Conservation (phyloP, 2,113 vertebrate species). For the Sylvietta virens region DNA sequence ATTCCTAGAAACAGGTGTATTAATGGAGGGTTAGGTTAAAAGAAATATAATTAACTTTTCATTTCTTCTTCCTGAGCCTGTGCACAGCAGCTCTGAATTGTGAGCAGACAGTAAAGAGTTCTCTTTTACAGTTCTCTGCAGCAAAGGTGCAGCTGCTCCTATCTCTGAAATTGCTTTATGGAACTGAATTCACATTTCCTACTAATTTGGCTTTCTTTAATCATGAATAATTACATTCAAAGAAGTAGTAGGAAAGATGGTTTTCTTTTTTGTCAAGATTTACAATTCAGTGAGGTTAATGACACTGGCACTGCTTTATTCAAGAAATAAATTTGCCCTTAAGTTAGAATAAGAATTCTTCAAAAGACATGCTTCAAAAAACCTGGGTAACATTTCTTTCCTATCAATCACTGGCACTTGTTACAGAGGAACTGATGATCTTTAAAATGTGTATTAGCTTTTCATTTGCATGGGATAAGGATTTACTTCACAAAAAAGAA, state of each 20-base stretch:
- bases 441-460: not conserved
- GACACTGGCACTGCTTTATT: not conserved
- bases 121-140: not conserved
- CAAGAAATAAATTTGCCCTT: not conserved
- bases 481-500: not conserved
- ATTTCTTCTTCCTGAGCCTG: not conserved
- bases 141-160: not conserved
- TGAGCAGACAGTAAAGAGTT: not conserved
- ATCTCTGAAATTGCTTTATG: not conserved
- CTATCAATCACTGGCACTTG: not conserved
- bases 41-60: not conserved
- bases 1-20: not conserved
- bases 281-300: not conserved
- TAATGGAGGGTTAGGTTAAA: not conserved
- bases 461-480: fast-evolving
- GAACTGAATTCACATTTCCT: not conserved
- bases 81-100: not conserved
- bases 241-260: not conserved
- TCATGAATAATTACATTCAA: not conserved
- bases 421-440: not conserved
- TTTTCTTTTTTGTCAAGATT: not conserved
- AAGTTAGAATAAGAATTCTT: not conserved
- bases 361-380: not conserved
- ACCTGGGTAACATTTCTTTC: not conserved
- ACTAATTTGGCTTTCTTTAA: not conserved